Evolutionary conservation across 2,113 vertebrate species (phyloP), one percentile per base, ranked within the genome.

Genomic region (Chinchilla lanigera): DNA sequence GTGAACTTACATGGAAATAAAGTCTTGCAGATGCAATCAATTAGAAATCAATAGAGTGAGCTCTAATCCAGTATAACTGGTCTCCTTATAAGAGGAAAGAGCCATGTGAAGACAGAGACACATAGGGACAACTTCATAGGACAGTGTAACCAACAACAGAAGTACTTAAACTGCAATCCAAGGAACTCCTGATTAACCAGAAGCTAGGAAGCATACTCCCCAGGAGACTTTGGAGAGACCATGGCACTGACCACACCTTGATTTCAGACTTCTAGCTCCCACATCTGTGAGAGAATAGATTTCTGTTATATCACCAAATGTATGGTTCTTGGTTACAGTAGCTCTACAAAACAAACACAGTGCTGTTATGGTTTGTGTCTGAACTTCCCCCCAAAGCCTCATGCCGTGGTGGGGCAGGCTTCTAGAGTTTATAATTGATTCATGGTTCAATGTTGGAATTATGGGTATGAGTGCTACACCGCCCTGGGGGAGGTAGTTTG

Each of bases 1-100:
- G 73, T 81, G 82, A 90, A 26, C 8, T 92, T 77, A 30, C 69
- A n/a, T 84, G 41, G n/a, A 78, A 80, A 67, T 8, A 77, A 30
- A 5, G 26, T 54, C n/a, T 89, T 69, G 30, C 5, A 73, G 44
- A 93, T 63, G 19, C 67, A 84, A 38, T 30, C 28, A 93, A 82
- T 41, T 90, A 83, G 33, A 61, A 24, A 14, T 86, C 75, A 69
- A 61, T 56, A 86, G 89, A 60, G 61, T 65, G 12, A 92, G 10
- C 7, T 41, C 92, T 86, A 89, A 75, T 63, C 44, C 47, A 89
- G 50, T 33, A 58, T 47, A 6, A 80, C 35, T 54, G 19, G 35
- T 83, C 33, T 95, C 50, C 35, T 94, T 67, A 58, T 28, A 84
- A 83, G 77, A 88, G 20, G 44, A 83, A 92, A 89, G 65, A 52